Conservation (phyloP, 2,797 vertebrate genomes). For the Urosaurus nigricauda region DNA sequence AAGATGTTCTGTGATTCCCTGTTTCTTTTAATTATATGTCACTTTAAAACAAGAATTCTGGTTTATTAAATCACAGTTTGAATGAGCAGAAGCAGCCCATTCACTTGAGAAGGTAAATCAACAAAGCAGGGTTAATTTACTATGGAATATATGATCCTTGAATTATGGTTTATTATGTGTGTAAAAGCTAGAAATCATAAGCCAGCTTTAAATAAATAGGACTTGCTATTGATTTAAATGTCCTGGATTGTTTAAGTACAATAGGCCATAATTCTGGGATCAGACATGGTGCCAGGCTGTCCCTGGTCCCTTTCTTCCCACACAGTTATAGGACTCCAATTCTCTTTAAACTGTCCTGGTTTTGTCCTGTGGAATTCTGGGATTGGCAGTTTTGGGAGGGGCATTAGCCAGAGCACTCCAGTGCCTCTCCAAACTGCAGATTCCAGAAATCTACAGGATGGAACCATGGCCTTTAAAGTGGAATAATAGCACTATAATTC, state of each 20-base stretch:
- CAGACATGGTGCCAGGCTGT: not conserved
- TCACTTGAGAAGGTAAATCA: not conserved
- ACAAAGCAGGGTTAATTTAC: not conserved
- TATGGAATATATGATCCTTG: not conserved
- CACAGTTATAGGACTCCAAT: no score
- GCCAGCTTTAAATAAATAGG: not conserved
- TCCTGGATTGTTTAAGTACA: not conserved
- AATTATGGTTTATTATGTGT: not conserved
- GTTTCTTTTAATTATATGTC: not conserved
- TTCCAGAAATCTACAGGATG: no score
- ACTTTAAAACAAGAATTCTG: not conserved
- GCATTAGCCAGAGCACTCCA: no score
- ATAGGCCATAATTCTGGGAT: not conserved
- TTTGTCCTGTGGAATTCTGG: no score
- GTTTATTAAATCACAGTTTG: not conserved
- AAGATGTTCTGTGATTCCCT: not conserved
- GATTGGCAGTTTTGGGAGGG: no score
- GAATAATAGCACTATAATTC: no score
- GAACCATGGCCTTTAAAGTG: no score
- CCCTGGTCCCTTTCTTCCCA: no score
- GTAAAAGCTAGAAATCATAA: not conserved
- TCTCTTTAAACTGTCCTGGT: no score
- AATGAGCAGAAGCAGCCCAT: not conserved
- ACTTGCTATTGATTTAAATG: not conserved
- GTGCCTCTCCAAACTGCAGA: no score